A percentile compares a stretch with the other conserved stretches of the same genome.
Evolutionary conservation across 2,888 invertebrate species (phyloP).

Genomic region (Agrilus mali): DNA sequence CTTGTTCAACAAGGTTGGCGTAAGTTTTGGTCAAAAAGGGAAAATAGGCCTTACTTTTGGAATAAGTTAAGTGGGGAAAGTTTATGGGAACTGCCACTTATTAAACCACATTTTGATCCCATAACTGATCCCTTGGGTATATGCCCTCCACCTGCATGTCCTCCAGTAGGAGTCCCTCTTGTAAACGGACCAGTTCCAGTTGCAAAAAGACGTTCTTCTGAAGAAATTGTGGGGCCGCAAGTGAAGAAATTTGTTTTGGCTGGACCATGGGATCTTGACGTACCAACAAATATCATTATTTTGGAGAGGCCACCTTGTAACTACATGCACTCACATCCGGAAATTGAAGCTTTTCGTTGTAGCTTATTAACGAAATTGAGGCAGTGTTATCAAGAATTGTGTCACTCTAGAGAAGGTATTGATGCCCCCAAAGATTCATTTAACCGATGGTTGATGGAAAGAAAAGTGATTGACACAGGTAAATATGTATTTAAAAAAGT

Average conservation of each 20-base stretch:
- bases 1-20: constrained; percentile 85
- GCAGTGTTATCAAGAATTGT: constrained; percentile 87
- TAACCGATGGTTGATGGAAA: constrained; percentile 91
- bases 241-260: constrained; percentile 77
- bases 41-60: constrained; percentile 93
- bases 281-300: constrained; percentile 83
- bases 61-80: constrained; percentile 92
- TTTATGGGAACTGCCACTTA: constrained; percentile 86
- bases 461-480: constrained; percentile 76
- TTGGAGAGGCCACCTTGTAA: constrained; percentile 76
- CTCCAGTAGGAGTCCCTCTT: constrained; percentile 27
- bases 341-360: constrained; percentile 79
- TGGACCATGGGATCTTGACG: constrained; percentile 92
- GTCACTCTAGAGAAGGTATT: constrained; percentile 82
- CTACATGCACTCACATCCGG: constrained; percentile 86
- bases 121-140: constrained; percentile 86
- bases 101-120: constrained; percentile 73
- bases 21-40: constrained; percentile 92
- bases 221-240: constrained; percentile 54
- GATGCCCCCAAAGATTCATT: constrained; percentile 95
- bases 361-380: constrained; percentile 72
- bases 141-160: constrained; percentile 32
- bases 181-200: constrained; percentile 39
- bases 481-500: constrained; percentile 4
- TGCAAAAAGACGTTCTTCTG: constrained; percentile 66